phyloP scores from a whole-genome alignment of 2,888 invertebrate genomes.

The Diarsia brunnea region DNA sequence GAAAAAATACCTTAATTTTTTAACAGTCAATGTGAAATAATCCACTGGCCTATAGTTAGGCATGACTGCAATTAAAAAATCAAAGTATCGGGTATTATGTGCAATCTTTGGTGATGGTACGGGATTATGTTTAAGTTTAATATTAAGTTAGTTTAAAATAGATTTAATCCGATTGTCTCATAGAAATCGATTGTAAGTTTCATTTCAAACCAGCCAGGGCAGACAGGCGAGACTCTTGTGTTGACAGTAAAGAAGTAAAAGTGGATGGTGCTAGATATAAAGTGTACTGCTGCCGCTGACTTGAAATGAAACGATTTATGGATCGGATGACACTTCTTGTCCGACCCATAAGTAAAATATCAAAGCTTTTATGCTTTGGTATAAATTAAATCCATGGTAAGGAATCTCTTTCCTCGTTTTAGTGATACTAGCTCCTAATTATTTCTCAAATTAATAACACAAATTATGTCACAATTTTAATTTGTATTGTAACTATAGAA shows the following conservation, averaged over 20 bases:
- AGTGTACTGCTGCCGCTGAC: conserved; percentile 76
- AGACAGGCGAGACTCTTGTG: conserved; percentile 67
- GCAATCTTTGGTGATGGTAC: conserved; percentile 95
- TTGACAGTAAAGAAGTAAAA: conserved; percentile 58
- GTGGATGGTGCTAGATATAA: conserved; percentile 83
- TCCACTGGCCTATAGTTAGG: conserved; percentile 81
- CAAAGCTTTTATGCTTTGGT: conserved; percentile 74
- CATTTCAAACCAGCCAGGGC: conserved; percentile 87
- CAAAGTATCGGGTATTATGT: conserved; percentile 95
- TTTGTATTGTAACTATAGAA: conserved; percentile 84
- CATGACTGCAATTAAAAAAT: conserved; percentile 90
- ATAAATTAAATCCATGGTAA: conserved; percentile 81
- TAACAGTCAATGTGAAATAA: conserved; percentile 85
- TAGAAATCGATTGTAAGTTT: conserved; percentile 80
- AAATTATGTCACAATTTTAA: conserved; percentile 89
- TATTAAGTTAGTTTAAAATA: conserved; percentile 79
- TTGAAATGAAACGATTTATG: conserved; percentile 88
- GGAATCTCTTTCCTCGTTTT: conserved; percentile 89
- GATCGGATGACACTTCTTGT: conserved; percentile 88
- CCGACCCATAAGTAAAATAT: conserved; percentile 81
- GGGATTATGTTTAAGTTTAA: conserved; percentile 86
- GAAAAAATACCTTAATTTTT: conserved; percentile 88
- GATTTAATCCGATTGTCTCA: conserved; percentile 76
- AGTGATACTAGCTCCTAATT: conserved; percentile 91
- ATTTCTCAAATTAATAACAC: conserved; percentile 87